phyloP scores from a whole-genome alignment of 2,888 invertebrate genomes.

The Phasia obesa region DNA sequence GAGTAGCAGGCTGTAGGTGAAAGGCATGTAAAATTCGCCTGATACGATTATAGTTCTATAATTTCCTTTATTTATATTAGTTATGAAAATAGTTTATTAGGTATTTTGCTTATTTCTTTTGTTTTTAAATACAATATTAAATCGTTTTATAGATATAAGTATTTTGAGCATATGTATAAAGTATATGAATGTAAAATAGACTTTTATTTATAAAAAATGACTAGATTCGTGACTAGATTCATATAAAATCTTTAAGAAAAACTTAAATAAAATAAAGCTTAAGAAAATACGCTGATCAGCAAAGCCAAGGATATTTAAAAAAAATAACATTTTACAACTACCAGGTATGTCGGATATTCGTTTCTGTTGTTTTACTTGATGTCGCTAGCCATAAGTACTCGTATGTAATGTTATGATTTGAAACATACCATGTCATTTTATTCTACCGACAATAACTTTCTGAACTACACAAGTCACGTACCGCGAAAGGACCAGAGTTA shows the following conservation, averaged over 20 bases:
- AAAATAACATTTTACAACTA: background rate
- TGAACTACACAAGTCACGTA: too few relatives aligned
- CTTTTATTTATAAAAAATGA: constrained; percentile 29
- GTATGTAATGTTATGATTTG: too few relatives aligned
- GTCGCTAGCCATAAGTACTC: too few relatives aligned
- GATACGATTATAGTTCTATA: background rate
- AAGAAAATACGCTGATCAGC: background rate
- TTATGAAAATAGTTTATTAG: constrained; percentile 23
- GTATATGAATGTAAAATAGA: constrained; percentile 35
- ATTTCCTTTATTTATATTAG: background rate
- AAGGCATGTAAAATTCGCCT: background rate
- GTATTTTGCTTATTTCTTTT: constrained; percentile 13
- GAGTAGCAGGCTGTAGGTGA: too few relatives aligned
- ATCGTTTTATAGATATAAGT: constrained; percentile 19
- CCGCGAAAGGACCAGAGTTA: too few relatives aligned
- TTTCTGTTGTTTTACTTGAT: too few relatives aligned
- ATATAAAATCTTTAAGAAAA: constrained; percentile 33
- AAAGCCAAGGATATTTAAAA: background rate
- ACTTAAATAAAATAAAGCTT: constrained; percentile 32
- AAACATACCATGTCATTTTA: too few relatives aligned
- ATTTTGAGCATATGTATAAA: constrained; percentile 62
- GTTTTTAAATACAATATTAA: constrained; percentile 10
- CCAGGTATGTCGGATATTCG: too few relatives aligned
- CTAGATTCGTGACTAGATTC: constrained; percentile 60
- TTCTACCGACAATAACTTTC: too few relatives aligned